Evolutionary conservation across 2,113 vertebrate species (phyloP).

Genomic region (Dolichotis patagonum): DNA sequence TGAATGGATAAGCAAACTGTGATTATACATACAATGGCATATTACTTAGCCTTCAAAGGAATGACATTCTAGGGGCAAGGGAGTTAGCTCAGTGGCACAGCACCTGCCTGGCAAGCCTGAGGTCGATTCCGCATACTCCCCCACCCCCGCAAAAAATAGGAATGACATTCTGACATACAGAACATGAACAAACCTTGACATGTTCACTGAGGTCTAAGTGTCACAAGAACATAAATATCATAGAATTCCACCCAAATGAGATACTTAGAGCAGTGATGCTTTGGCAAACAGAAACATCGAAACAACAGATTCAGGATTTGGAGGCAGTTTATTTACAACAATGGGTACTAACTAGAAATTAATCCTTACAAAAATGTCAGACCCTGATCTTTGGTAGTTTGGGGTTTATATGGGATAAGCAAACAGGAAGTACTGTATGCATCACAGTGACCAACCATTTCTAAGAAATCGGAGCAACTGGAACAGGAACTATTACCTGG

Average conservation of each 20-base stretch:
- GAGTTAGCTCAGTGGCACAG: too few species aligned
- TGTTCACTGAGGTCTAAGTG: not conserved
- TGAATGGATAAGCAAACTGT: not conserved
- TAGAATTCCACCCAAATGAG: not conserved
- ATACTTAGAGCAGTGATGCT: not conserved
- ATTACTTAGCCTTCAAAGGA: not conserved
- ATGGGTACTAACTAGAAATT: not conserved
- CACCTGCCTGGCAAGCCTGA: too few species aligned
- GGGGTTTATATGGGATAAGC: not conserved
- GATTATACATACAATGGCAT: not conserved
- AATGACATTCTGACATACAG: not conserved
- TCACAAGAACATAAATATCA: not conserved
- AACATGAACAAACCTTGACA: not conserved
- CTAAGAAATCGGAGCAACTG: not conserved
- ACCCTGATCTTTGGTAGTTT: not conserved
- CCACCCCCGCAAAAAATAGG: too few species aligned
- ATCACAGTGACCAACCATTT: not conserved
- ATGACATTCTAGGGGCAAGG: not conserved
- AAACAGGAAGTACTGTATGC: not conserved
- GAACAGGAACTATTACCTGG: not conserved
- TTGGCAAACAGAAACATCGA: not conserved
- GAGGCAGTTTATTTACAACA: not conserved
- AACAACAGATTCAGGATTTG: not conserved
- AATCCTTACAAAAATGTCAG: not conserved
- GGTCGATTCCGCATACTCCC: too few species aligned